These are phyloP conservation scores for Drepana arcuata DNA, from an alignment of 1,140 invertebrate species.

Conservation along the genomic window DNA sequence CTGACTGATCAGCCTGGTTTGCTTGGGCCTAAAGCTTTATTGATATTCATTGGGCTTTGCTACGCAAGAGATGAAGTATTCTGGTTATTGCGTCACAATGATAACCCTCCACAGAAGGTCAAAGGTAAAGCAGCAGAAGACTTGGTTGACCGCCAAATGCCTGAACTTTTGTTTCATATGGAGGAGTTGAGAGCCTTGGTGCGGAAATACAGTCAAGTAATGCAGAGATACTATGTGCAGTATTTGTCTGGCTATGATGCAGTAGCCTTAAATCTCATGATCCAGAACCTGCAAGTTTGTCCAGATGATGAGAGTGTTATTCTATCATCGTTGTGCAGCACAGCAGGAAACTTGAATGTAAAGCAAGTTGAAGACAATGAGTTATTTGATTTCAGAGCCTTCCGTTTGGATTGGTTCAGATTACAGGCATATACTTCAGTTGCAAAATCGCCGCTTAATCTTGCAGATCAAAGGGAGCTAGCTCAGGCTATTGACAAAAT, in stretches of 20 bases:
- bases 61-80: slow-evolving; percentile 97
- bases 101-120: slow-evolving; percentile 90
- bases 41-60: slow-evolving; percentile 96
- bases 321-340: slow-evolving; percentile 92
- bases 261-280: slow-evolving; percentile 90
- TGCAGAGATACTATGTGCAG: slow-evolving; percentile 98
- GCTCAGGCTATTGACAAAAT: slow-evolving; percentile 95
- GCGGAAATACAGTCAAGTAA: slow-evolving; percentile 95
- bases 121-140: slow-evolving; percentile 92
- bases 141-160: slow-evolving; percentile 93
- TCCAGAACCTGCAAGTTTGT: slow-evolving; percentile 88
- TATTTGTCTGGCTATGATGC: slow-evolving; percentile 97
- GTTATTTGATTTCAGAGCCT: slow-evolving; percentile 94
- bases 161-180: slow-evolving; percentile 98
- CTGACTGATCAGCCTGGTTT: slow-evolving; percentile 98
- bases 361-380: slow-evolving; percentile 98
- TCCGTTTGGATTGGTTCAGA: slow-evolving; percentile 97
- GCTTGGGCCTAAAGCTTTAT: slow-evolving; percentile 95
- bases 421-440: slow-evolving; percentile 96
- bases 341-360: slow-evolving; percentile 88
- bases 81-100: slow-evolving; percentile 96
- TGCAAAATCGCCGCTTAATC: slow-evolving; percentile 83
- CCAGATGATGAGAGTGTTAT: slow-evolving; percentile 97
- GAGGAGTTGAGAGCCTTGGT: slow-evolving; percentile 95
- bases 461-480: slow-evolving; percentile 90